A percentile compares a stretch with the other conserved stretches of the same genome.
Conservation (phyloP, 2,888 invertebrate genomes). For the Tipula lateralis region DNA sequence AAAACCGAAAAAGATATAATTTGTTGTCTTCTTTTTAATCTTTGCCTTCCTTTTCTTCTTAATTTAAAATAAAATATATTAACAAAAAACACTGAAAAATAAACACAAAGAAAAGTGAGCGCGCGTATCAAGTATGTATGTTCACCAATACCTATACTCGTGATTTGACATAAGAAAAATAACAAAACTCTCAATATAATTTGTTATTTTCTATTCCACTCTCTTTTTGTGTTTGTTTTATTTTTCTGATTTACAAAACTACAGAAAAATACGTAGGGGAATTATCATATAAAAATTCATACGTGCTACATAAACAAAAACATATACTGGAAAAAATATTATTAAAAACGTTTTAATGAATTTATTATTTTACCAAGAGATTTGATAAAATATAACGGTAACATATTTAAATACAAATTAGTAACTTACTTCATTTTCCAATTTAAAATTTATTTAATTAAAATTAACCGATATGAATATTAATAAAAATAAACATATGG, state of each 20-base stretch:
- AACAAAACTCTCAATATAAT: not conserved
- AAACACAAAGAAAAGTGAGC: conserved; percentile 24
- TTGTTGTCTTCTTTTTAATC: not conserved
- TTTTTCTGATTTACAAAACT: not conserved
- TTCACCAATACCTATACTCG: not conserved
- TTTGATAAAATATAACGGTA: not conserved
- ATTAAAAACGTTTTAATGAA: not conserved
- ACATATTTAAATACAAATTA: not conserved
- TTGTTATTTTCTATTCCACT: not conserved
- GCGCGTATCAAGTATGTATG: not conserved
- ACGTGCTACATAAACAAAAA: conserved; percentile 11
- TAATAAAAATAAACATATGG: not conserved
- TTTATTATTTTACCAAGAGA: not conserved
- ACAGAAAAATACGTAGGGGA: not conserved
- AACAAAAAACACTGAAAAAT: not conserved
- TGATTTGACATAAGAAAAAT: not conserved
- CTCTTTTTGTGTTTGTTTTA: conserved; percentile 7
- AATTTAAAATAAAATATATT: not conserved
- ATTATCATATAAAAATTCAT: not conserved
- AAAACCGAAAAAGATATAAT: conserved; percentile 24
- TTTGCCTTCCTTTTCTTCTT: not conserved
- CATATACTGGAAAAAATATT: not conserved
- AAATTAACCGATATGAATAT: not conserved
- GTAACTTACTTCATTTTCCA: not conserved
- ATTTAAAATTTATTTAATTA: not conserved